These are phyloP conservation scores for Drosophila infuscata DNA, from an alignment of 2,888 invertebrate species.

Conservation along the genomic window DNA sequence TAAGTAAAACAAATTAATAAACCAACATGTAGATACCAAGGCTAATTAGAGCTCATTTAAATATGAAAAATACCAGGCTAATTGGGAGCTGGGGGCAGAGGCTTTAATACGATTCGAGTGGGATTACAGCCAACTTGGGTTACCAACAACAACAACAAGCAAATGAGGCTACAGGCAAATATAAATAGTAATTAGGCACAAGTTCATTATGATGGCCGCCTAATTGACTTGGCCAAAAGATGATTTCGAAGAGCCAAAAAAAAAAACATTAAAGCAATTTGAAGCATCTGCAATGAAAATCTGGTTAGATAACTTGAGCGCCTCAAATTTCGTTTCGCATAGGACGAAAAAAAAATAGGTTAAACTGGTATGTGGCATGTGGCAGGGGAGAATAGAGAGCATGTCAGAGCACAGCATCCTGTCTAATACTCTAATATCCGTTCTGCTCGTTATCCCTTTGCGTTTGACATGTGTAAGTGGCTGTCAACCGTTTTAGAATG, in stretches of 20 bases:
- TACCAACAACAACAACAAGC: constrained; percentile 31
- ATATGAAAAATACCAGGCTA: constrained; percentile 50
- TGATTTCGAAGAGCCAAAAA: constrained; percentile 14
- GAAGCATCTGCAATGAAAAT: constrained; percentile 39
- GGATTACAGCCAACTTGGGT: constrained; percentile 32
- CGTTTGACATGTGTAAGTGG: constrained; percentile 80
- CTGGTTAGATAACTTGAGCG: constrained; percentile 10
- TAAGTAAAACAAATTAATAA: constrained; percentile 41
- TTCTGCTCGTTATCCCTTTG: constrained; percentile 79
- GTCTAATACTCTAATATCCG: constrained; percentile 79
- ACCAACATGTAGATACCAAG: constrained; percentile 30
- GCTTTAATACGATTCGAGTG: background rate
- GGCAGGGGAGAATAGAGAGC: constrained; percentile 31
- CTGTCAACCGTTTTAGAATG: constrained; percentile 78
- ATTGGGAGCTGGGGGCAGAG: constrained; percentile 25
- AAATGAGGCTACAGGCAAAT: constrained; percentile 38
- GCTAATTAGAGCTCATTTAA: constrained; percentile 64
- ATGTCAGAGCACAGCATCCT: constrained; percentile 68
- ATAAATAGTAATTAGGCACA: constrained; percentile 63
- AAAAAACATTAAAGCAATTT: constrained; percentile 47
- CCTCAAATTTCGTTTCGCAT: constrained; percentile 25
- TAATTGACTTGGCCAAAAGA: constrained; percentile 54
- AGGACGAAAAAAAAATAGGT: constrained; percentile 16
- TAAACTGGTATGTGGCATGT: constrained; percentile 14
- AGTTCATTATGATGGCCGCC: constrained; percentile 37